phyloP scores from a whole-genome alignment of 2,113 vertebrate species.

The Psophia crepitans region DNA sequence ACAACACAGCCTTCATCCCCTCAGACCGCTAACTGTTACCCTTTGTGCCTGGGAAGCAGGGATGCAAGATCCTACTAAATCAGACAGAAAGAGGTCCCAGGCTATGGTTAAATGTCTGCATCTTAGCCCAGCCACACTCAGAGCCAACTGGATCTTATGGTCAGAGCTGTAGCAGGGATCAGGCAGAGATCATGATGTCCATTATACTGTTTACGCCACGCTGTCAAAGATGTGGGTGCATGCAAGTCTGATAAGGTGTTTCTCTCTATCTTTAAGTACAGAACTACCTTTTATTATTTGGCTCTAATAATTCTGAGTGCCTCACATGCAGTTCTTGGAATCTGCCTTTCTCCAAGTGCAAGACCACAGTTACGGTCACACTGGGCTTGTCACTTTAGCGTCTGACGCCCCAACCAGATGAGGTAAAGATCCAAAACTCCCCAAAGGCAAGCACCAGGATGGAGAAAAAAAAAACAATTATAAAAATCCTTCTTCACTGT shows the following conservation, averaged over 20 bases:
- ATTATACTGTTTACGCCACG: neutral
- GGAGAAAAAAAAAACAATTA: neutral
- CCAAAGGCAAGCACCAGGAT: neutral
- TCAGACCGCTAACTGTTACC: neutral
- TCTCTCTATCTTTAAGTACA: neutral
- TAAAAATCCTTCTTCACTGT: neutral
- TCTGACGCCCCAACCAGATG: neutral
- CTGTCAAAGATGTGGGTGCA: neutral
- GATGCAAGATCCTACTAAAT: neutral
- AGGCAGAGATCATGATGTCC: neutral
- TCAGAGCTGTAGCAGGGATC: neutral
- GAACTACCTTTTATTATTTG: neutral
- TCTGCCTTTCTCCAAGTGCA: neutral
- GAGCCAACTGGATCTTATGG: neutral
- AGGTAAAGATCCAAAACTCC: neutral
- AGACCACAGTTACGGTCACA: neutral
- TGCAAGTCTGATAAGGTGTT: neutral
- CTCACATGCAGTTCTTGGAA: neutral
- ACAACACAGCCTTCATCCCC: neutral
- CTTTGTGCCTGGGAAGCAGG: neutral
- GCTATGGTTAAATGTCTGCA: neutral
- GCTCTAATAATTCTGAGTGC: neutral
- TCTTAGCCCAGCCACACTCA: neutral
- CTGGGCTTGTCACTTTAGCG: neutral
- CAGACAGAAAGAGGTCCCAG: neutral